Percentiles rank a stretch among this genome's conserved stretches.
These are phyloP conservation scores for Teleogryllus oceanicus DNA, from an alignment of 2,888 invertebrate genomes.

Conservation along the genomic window DNA sequence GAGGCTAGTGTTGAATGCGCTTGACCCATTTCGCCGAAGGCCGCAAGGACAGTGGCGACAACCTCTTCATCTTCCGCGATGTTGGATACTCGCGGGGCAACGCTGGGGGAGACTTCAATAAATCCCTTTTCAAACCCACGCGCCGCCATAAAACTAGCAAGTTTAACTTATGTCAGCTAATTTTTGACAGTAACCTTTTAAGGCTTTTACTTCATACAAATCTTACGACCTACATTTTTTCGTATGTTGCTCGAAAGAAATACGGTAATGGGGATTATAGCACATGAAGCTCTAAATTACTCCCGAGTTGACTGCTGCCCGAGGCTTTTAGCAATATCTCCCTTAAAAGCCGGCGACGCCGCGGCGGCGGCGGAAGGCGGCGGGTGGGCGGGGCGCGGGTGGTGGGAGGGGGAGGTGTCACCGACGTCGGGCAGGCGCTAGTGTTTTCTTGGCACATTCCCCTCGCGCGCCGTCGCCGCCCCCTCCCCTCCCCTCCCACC, in stretches of 20 bases:
- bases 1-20: too few species aligned
- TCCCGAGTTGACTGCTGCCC: background rate
- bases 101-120: background rate
- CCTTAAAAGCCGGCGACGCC: background rate
- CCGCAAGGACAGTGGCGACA: too few species aligned
- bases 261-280: slow-evolving; percentile 2
- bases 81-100: too few species aligned
- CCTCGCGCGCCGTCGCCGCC: background rate
- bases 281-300: slow-evolving; percentile 18
- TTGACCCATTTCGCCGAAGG: too few species aligned
- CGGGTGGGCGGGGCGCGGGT: background rate
- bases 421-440: background rate
- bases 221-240: background rate
- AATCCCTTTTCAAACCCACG: slow-evolving; percentile 2
- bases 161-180: background rate
- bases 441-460: background rate
- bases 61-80: background rate
- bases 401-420: background rate
- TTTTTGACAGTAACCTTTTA: slow-evolving; percentile 6
- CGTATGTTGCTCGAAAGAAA: background rate
- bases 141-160: background rate
- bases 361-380: background rate
- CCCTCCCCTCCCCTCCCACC: background rate
- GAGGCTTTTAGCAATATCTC: background rate
- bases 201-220: slow-evolving; percentile 10